These are phyloP conservation scores for Pseudorasbora parva DNA, from an alignment of 2,113 vertebrate species.

Conservation along the genomic window DNA sequence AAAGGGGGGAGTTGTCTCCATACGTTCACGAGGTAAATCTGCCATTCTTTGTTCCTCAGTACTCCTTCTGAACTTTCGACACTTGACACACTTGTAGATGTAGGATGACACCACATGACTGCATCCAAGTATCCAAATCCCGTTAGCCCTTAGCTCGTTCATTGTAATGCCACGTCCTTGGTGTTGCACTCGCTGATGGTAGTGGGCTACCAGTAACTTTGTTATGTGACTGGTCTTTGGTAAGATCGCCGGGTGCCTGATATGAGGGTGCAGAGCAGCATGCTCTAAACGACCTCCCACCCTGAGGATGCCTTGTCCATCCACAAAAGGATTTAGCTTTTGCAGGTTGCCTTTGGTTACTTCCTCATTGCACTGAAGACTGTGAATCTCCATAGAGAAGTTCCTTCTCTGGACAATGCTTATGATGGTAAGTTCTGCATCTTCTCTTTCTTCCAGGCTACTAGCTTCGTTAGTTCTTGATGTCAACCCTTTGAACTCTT, in stretches of 20 bases:
- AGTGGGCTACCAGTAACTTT: background rate
- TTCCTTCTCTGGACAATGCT: background rate
- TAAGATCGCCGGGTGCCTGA: slow-evolving; percentile 17
- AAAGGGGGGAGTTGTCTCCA: background rate
- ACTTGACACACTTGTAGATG: slow-evolving; percentile 15
- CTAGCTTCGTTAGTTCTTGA: no score
- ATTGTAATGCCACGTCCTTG: background rate
- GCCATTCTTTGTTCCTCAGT: slow-evolving; percentile 18
- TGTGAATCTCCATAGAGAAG: slow-evolving; percentile 5
- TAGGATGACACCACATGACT: slow-evolving; percentile 24
- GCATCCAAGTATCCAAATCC: slow-evolving; percentile 5
- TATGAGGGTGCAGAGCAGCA: background rate
- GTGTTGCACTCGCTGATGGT: background rate
- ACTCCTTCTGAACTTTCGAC: slow-evolving; percentile 1
- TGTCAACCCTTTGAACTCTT: no score
- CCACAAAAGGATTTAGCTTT: slow-evolving; percentile 4
- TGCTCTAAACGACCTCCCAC: background rate
- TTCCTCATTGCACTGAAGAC: background rate
- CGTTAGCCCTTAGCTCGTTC: slow-evolving; percentile 9
- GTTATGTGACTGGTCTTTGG: slow-evolving; percentile 15
- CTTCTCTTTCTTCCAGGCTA: background rate
- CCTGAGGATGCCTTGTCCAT: background rate
- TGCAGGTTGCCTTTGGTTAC: background rate
- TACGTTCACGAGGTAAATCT: background rate
- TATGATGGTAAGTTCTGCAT: slow-evolving; percentile 23